A percentile compares a stretch with the other conserved stretches of the same genome.
These are phyloP conservation scores for Amazona guildingii DNA, from an alignment of 2,113 vertebrate genomes.

Conservation along the genomic window DNA sequence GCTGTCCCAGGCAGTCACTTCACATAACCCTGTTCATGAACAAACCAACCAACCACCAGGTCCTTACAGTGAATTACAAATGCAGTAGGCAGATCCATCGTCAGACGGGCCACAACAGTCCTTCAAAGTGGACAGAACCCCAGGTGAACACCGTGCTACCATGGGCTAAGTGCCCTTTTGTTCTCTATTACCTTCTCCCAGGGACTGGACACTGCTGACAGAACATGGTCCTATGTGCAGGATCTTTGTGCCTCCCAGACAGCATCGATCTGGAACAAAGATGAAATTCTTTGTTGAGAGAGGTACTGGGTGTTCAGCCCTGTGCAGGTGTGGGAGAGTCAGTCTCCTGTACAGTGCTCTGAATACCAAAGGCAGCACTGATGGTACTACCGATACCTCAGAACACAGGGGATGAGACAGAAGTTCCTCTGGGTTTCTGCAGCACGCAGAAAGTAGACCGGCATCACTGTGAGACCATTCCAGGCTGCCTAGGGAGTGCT, in stretches of 20 bases:
- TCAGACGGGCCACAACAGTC: neutral
- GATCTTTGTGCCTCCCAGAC: neutral
- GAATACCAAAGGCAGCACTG: neutral
- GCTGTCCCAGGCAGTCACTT: neutral
- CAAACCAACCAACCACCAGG: neutral
- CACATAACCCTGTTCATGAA: neutral
- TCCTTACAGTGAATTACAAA: neutral
- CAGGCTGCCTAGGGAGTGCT: neutral
- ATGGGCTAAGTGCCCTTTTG: neutral
- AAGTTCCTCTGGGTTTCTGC: neutral
- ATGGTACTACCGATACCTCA: neutral
- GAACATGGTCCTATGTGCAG: neutral
- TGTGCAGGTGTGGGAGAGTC: neutral
- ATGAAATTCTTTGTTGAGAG: neutral
- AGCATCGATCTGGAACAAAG: neutral
- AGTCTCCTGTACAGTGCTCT: neutral
- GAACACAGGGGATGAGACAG: accelerated
- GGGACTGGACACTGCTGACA: accelerated
- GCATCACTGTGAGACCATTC: neutral
- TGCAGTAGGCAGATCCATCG: neutral
- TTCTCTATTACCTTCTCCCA: neutral
- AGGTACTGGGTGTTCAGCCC: neutral
- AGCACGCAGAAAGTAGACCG: neutral
- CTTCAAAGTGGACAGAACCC: neutral
- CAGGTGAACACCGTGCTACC: neutral